These are phyloP conservation scores for Mustelus asterias DNA, from an alignment of 2,113 vertebrate species.

Conservation along the genomic window DNA sequence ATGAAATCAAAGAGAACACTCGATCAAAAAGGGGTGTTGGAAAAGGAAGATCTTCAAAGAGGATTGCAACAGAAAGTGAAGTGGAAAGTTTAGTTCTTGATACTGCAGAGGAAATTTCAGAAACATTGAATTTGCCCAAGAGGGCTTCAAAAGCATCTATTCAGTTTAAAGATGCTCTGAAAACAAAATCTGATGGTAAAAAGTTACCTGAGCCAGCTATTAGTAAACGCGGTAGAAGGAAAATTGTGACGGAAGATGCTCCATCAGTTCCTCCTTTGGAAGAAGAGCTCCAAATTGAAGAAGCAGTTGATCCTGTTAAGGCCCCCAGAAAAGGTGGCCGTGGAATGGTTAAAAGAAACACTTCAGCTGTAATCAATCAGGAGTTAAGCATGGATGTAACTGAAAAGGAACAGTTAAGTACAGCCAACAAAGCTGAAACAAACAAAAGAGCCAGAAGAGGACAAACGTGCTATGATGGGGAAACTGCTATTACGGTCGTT, in stretches of 20 bases:
- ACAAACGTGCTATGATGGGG: neutral
- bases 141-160: neutral
- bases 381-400: neutral
- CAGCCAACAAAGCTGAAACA: neutral
- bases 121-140: neutral
- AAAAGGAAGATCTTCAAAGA: neutral
- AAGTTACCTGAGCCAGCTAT: neutral
- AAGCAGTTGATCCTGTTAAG: neutral
- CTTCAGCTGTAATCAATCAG: neutral
- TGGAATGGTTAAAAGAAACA: neutral
- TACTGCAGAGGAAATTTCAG: neutral
- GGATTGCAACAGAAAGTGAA: neutral
- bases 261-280: neutral
- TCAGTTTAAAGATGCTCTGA: neutral
- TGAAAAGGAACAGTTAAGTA: neutral
- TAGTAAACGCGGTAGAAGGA: neutral
- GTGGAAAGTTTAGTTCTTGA: neutral
- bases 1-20: neutral
- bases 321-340: neutral
- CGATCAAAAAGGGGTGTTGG: neutral
- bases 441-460: neutral
- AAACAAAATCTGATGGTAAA: neutral
- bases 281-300: neutral
- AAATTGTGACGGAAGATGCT: neutral
- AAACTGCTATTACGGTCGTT: neutral